Evolutionary conservation across 2,113 vertebrate species (phyloP), one percentile per base, ranked within the genome.

Genomic region (Tetrax tetrax): DNA sequence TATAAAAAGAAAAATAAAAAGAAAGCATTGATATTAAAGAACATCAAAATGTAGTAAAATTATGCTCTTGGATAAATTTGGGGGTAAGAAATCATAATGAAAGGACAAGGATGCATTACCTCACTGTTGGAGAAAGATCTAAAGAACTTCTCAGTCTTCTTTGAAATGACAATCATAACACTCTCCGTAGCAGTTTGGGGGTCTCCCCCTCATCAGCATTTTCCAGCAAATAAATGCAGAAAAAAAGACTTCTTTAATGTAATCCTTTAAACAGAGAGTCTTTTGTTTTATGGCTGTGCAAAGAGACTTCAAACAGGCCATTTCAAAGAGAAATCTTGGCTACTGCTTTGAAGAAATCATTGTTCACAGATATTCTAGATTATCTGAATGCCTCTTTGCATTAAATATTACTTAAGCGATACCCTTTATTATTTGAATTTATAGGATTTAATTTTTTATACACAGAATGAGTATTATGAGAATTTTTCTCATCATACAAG

Each of bases 111-210:
- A 31, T 51, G n/a, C n/a, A 50, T 89, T 93, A 91, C 45, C 64
- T 96, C 77, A 94, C n/a, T 87, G 47, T 22, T 97, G 95, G 95
- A 96, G 60, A 93, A 92, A 95, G 96, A 97, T 97, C 97, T 97
- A 85, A 97, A 90, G 90, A 94, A 89, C 20, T 92, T 84, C 83
- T 75, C 89, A 54, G 77, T 95, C 84, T 66, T 87, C 90, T 96
- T 96, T 96, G 87, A 96, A 94, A 96, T 69, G n/a, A 72, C 35
- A 92, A 43, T 66, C 24, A 14, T 91, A 91, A 90, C 84, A 77
- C 43, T 54, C 71, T 70, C 33, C 35, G 25, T 53, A 90, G 54
- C 82, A 89, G 69, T 87, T 83, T 83, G 64, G 77, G 78, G 86
- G 87, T 75, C 92, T 92, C 43, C 85, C 83, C 54, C n/a, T 81